phyloP scores from a whole-genome alignment of 2,113 vertebrate genomes.

The Mesitornis unicolor region DNA sequence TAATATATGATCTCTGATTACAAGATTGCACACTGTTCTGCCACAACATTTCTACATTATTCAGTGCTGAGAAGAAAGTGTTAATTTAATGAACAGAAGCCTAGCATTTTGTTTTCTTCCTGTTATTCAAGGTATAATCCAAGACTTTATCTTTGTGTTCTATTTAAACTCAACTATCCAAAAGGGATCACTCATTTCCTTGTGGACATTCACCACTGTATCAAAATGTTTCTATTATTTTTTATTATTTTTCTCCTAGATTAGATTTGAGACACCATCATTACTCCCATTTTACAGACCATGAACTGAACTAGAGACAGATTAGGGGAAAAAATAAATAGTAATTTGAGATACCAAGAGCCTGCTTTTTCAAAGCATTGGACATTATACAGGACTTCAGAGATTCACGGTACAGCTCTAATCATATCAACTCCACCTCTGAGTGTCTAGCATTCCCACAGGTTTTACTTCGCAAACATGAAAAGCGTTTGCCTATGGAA shows the following conservation, averaged over 20 bases:
- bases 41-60: not conserved
- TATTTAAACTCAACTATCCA: not conserved
- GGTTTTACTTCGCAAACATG: not conserved
- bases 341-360: not conserved
- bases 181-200: not conserved
- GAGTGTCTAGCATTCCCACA: not conserved
- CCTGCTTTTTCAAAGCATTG: not conserved
- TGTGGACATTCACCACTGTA: not conserved
- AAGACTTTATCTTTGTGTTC: not conserved
- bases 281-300: not conserved
- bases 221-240: not conserved
- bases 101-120: not conserved
- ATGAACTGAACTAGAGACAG: not conserved
- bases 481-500: not conserved
- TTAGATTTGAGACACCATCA: not conserved
- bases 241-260: not conserved
- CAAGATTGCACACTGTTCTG: not conserved
- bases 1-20: not conserved
- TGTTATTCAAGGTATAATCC: not conserved
- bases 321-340: not conserved
- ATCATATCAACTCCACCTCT: not conserved
- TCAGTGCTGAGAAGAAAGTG: not conserved
- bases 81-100: not conserved
- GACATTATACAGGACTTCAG: not conserved
- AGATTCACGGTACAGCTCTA: not conserved